Evolutionary conservation across 2,888 invertebrate genomes (phyloP).

Genomic region (Campaea margaritaria): DNA sequence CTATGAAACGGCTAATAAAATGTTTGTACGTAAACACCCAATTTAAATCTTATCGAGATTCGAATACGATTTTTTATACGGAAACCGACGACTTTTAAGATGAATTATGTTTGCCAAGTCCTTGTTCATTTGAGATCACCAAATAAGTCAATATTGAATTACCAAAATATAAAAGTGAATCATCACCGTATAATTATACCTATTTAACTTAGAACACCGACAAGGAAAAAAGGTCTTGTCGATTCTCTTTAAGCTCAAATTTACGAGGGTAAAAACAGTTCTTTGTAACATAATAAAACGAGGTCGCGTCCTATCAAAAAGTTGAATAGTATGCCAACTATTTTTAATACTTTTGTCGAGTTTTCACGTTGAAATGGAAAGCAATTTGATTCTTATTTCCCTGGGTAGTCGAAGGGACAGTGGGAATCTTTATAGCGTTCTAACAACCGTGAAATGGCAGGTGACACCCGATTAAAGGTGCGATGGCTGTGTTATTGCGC

Average conservation of each 20-base stretch:
- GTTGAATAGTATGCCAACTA: conserved; percentile 31
- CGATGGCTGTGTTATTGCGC: conserved; percentile 25
- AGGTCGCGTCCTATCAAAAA: conserved; percentile 25
- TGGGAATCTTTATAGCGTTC: conserved; percentile 28
- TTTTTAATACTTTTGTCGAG: conserved; percentile 24
- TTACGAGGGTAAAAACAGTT: not conserved
- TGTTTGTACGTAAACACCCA: conserved; percentile 8
- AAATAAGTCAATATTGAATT: conserved; percentile 10
- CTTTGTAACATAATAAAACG: conserved; percentile 12
- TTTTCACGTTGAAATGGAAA: conserved; percentile 32
- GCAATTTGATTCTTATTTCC: conserved; percentile 39
- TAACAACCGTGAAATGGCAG: conserved; percentile 38
- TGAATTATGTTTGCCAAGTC: conserved; percentile 4
- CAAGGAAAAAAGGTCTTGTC: conserved; percentile 5
- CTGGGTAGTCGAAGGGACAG: conserved; percentile 34
- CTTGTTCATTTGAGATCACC: conserved; percentile 3
- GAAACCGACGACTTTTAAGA: not conserved
- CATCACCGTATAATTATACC: not conserved
- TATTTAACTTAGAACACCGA: not conserved
- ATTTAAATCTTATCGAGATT: conserved; percentile 11
- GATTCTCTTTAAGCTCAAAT: conserved; percentile 1
- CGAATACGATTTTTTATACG: not conserved
- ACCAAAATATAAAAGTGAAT: conserved; percentile 5
- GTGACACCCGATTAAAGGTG: conserved; percentile 28
- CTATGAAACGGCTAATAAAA: conserved; percentile 17